Conservation (phyloP, 1,140 invertebrate species). For the Dolichoris vasculosae region DNA sequence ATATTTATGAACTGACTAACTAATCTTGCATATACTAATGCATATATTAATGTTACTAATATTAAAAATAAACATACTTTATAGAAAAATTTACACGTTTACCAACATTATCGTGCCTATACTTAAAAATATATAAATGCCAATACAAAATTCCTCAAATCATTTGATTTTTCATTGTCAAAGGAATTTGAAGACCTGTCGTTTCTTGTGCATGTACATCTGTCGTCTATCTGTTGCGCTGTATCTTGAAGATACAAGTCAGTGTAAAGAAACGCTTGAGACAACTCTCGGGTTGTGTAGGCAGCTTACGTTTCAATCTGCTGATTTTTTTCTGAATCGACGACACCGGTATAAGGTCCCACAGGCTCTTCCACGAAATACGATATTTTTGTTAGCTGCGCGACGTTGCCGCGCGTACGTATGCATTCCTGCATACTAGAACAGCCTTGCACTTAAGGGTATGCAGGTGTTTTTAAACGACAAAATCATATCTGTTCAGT, state of each 20-base stretch:
- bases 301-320: constrained; percentile 60
- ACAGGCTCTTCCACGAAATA: constrained; percentile 46
- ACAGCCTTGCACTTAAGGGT: background rate
- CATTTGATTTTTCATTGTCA: constrained; percentile 2
- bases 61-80: too few relatives aligned
- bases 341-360: constrained; percentile 34
- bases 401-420: background rate
- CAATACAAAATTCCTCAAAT: background rate
- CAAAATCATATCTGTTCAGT: background rate
- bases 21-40: too few relatives aligned
- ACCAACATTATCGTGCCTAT: too few relatives aligned
- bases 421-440: background rate
- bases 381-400: constrained; percentile 53
- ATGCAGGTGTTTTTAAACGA: background rate
- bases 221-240: constrained; percentile 49
- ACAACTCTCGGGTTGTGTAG: constrained; percentile 40
- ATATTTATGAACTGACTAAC: too few relatives aligned
- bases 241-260: constrained; percentile 40
- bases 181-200: constrained; percentile 13
- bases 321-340: constrained; percentile 46
- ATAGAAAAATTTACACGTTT: too few relatives aligned
- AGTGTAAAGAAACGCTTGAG: constrained; percentile 54
- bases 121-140: too few relatives aligned
- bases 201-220: constrained; percentile 30
- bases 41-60: too few relatives aligned